Evolutionary conservation across 2,888 invertebrate genomes (phyloP).

Genomic region (Epistrophe grossulariae): DNA sequence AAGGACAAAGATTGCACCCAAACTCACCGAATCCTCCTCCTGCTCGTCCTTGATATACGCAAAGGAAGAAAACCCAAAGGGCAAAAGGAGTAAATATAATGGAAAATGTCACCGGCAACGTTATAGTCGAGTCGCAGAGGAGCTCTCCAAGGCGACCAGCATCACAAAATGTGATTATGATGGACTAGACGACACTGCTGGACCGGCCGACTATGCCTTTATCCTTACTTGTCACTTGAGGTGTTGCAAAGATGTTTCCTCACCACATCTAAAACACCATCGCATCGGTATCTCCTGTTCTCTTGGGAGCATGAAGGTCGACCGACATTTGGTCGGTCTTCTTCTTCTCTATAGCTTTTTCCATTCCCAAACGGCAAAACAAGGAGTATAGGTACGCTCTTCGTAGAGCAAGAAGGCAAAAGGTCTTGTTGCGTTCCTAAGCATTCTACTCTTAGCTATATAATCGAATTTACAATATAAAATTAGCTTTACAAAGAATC

Average conservation of each 20-base stretch:
- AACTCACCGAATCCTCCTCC: slow-evolving; percentile 1
- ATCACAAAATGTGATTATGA: slow-evolving; percentile 74
- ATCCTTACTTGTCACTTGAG: slow-evolving; percentile 70
- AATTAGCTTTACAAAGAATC: slow-evolving; percentile 67
- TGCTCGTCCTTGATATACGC: not conserved
- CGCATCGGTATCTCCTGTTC: slow-evolving; percentile 30
- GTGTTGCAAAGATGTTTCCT: slow-evolving; percentile 66
- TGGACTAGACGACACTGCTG: slow-evolving; percentile 56
- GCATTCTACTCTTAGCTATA: slow-evolving; percentile 3
- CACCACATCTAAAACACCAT: slow-evolving; percentile 32
- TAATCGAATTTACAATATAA: slow-evolving; percentile 70
- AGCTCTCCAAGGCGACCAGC: slow-evolving; percentile 46
- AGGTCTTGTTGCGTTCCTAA: slow-evolving; percentile 20
- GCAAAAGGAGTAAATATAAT: slow-evolving; percentile 56
- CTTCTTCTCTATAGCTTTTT: slow-evolving; percentile 2
- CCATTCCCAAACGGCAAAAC: slow-evolving; percentile 28
- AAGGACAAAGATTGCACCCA: slow-evolving; percentile 56
- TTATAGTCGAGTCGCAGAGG: slow-evolving; percentile 8
- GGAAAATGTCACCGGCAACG: slow-evolving; percentile 70
- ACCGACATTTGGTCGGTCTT: slow-evolving; percentile 17
- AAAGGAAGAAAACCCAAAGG: slow-evolving; percentile 26
- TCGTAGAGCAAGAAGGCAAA: not conserved
- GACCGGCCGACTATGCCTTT: slow-evolving; percentile 53
- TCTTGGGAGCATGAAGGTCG: slow-evolving; percentile 38
- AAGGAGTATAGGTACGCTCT: too few species aligned